A percentile compares a stretch with the other conserved stretches of the same genome.
Evolutionary conservation across 2,113 vertebrate genomes (phyloP).

Genomic region (Tauraco erythrolophus): DNA sequence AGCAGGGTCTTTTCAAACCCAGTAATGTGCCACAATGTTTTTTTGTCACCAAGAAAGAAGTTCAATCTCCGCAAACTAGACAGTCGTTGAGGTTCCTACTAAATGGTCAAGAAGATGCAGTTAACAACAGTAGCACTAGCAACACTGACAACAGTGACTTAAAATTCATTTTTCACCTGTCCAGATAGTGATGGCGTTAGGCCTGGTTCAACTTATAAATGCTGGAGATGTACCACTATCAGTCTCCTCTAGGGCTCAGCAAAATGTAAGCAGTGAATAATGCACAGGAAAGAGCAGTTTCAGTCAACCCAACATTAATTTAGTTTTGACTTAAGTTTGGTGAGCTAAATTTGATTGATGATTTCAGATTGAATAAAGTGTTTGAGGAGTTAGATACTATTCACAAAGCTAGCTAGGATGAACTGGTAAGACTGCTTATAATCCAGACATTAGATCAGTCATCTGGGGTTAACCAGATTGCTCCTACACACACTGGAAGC

Average conservation of each 20-base stretch:
- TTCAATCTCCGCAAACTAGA: not conserved
- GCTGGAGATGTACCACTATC: not conserved
- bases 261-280: not conserved
- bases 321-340: not conserved
- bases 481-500: not conserved
- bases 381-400: not conserved
- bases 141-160: not conserved
- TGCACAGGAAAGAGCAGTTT: not conserved
- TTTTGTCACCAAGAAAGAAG: not conserved
- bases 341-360: not conserved
- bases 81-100: not conserved
- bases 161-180: not conserved
- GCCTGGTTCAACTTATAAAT: not conserved
- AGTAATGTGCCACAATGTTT: not conserved
- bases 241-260: not conserved
- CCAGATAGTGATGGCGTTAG: not conserved
- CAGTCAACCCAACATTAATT: not conserved
- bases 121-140: not conserved
- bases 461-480: not conserved
- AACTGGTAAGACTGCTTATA: not conserved
- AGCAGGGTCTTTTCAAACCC: not conserved
- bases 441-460: not conserved
- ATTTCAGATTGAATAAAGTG: not conserved
- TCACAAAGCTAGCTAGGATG: not conserved
- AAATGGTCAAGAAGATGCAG: not conserved